A percentile compares a stretch with the other conserved stretches of the same genome.
Evolutionary conservation across 92 coral and sea anemone species (phyloP).

Genomic region (Montipora capitata): DNA sequence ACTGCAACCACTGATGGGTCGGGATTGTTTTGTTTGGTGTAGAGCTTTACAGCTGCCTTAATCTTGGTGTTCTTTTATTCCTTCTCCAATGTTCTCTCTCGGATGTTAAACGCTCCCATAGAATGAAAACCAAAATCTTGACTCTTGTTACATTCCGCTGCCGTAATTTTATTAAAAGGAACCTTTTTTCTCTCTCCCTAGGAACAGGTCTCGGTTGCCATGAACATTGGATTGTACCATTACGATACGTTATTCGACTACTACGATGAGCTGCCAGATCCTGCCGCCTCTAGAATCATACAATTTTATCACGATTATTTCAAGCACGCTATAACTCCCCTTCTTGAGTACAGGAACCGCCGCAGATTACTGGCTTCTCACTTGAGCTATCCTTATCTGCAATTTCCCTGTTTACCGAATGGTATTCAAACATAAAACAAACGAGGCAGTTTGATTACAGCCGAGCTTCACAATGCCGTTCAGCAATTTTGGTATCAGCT

Average conservation of each 20-base stretch:
- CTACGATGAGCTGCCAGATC: conserved; percentile 5
- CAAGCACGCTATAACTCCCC: conserved; percentile 31
- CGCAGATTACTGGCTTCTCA: conserved; percentile 45
- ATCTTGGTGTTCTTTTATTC: too few relatives aligned
- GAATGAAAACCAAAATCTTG: too few relatives aligned
- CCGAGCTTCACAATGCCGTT: background rate
- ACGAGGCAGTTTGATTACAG: background rate
- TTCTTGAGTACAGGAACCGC: conserved; percentile 42
- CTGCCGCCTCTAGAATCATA: conserved; percentile 31
- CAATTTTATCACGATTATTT: conserved; percentile 42
- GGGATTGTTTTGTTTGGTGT: too few relatives aligned
- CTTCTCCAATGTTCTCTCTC: too few relatives aligned
- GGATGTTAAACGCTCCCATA: too few relatives aligned
- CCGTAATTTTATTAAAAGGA: background rate
- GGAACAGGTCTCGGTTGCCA: conserved; percentile 70
- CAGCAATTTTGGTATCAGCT: background rate
- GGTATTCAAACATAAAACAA: conserved; percentile 51
- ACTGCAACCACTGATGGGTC: too few relatives aligned
- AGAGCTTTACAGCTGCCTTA: too few relatives aligned
- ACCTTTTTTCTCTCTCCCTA: background rate
- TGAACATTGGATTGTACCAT: conserved; percentile 72
- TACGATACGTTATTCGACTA: conserved; percentile 73
- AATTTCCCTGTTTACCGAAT: conserved; percentile 63
- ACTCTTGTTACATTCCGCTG: too few relatives aligned
- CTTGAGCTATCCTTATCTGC: conserved; percentile 71